phyloP scores from a whole-genome alignment of 2,113 vertebrate species.

The Xyrauchen texanus region DNA sequence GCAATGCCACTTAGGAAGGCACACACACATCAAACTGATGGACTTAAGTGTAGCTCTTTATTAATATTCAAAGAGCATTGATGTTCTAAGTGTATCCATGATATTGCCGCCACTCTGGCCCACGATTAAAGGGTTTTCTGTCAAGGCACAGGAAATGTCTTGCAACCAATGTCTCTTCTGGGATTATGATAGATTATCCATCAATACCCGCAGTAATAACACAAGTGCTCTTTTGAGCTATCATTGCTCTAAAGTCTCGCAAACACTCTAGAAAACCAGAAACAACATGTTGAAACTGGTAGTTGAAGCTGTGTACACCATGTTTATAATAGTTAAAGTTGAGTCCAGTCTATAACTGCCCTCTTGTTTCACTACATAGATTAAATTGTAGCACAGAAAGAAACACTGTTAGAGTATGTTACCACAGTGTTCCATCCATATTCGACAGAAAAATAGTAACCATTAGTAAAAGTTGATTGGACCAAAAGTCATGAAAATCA shows the following conservation, averaged over 20 bases:
- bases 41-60: slow-evolving; percentile 11
- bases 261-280: not conserved
- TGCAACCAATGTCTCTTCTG: slow-evolving; percentile 21
- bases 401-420: too few relatives aligned
- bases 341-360: too few relatives aligned
- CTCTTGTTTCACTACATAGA: too few relatives aligned
- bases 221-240: slow-evolving; percentile 8
- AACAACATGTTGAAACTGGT: not conserved
- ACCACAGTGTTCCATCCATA: too few relatives aligned
- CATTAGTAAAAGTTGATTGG: too few relatives aligned
- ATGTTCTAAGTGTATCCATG: slow-evolving; percentile 32
- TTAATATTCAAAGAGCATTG: slow-evolving; percentile 42
- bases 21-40: not conserved
- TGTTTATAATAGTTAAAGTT: too few relatives aligned
- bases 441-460: too few relatives aligned
- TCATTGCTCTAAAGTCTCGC: slow-evolving; percentile 10
- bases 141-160: slow-evolving; percentile 2
- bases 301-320: too few relatives aligned
- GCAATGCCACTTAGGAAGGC: not conserved
- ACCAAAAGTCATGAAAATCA: too few relatives aligned
- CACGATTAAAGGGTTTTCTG: not conserved
- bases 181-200: slow-evolving; percentile 49
- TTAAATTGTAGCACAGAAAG: too few relatives aligned
- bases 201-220: slow-evolving; percentile 20
- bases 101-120: not conserved